phyloP scores from a whole-genome alignment of 2,113 vertebrate species.

The Sapajus apella region DNA sequence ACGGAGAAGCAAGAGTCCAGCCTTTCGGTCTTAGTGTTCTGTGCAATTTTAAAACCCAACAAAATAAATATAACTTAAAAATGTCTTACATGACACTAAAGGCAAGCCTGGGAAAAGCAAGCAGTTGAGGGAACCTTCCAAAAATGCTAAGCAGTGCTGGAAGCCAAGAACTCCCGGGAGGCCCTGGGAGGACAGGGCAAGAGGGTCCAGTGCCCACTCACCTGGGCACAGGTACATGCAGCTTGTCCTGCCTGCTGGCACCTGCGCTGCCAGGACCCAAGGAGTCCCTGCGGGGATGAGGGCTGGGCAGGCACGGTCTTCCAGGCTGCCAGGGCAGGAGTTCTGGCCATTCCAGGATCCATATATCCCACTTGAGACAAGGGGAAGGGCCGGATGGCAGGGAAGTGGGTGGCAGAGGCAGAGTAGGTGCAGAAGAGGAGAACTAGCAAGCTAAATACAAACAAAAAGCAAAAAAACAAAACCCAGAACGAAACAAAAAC shows the following conservation, averaged over 20 bases:
- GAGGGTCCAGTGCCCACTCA: not conserved
- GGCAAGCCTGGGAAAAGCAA: conserved; percentile 70
- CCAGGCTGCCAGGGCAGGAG: not conserved
- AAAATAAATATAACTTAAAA: conserved; percentile 90
- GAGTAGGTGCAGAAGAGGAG: not conserved
- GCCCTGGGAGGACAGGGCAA: not conserved
- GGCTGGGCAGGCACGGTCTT: not conserved
- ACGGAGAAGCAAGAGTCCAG: conserved; percentile 67
- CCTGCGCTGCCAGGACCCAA: not conserved
- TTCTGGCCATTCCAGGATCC: not conserved
- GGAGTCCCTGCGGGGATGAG: not conserved
- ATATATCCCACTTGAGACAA: not conserved
- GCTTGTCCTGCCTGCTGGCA: not conserved
- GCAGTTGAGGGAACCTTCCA: conserved; percentile 56
- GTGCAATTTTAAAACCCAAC: conserved; percentile 83
- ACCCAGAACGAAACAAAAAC: not conserved
- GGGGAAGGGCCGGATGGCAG: not conserved
- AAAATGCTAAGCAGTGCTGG: conserved; percentile 67
- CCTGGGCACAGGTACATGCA: not conserved
- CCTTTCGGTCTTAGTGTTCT: conserved; percentile 88
- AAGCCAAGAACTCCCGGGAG: not conserved
- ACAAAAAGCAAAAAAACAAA: not conserved
- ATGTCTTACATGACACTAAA: conserved; percentile 81
- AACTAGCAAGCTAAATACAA: not conserved
- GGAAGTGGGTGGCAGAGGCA: not conserved